phyloP scores from a whole-genome alignment of 1,140 invertebrate genomes.

The Macrocentrus cingulum region DNA sequence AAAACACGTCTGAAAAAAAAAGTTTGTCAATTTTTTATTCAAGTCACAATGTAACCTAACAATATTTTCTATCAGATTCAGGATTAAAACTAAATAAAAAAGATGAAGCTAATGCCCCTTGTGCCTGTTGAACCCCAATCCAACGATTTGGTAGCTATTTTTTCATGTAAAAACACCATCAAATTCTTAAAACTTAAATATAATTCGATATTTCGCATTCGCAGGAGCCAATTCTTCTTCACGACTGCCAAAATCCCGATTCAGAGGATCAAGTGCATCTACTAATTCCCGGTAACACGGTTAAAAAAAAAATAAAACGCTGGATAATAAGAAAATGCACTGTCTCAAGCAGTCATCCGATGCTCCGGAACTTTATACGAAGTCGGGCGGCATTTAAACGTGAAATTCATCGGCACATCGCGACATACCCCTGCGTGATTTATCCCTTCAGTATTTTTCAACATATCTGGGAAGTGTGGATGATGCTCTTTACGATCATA shows the following conservation, averaged over 20 bases:
- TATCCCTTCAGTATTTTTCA: conserved; percentile 48
- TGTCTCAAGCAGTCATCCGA: conserved; percentile 32
- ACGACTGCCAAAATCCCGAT: conserved; percentile 39
- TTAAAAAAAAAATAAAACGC: conserved; percentile 27
- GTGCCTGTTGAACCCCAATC: neutral
- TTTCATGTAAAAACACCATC: neutral
- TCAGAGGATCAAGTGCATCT: conserved; percentile 29
- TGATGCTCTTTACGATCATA: conserved; percentile 32
- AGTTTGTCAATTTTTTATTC: too few relatives aligned
- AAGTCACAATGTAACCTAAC: too few relatives aligned
- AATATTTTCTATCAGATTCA: too few relatives aligned
- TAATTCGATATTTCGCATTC: neutral
- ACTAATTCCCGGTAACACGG: conserved; percentile 19
- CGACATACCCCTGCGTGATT: conserved; percentile 42
- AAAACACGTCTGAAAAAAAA: too few relatives aligned
- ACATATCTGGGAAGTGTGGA: conserved; percentile 43
- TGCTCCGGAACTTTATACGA: conserved; percentile 41
- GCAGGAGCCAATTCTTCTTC: conserved; percentile 11
- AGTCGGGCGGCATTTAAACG: conserved; percentile 41
- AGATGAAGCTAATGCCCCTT: conserved; percentile 11
- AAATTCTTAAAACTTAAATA: neutral
- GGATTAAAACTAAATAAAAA: neutral
- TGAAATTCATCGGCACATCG: conserved; percentile 47
- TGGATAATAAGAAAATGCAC: conserved; percentile 34
- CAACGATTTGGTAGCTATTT: conserved; percentile 5